phyloP scores from a whole-genome alignment of 2,888 invertebrate species.

The Eupelmus urozonus region DNA sequence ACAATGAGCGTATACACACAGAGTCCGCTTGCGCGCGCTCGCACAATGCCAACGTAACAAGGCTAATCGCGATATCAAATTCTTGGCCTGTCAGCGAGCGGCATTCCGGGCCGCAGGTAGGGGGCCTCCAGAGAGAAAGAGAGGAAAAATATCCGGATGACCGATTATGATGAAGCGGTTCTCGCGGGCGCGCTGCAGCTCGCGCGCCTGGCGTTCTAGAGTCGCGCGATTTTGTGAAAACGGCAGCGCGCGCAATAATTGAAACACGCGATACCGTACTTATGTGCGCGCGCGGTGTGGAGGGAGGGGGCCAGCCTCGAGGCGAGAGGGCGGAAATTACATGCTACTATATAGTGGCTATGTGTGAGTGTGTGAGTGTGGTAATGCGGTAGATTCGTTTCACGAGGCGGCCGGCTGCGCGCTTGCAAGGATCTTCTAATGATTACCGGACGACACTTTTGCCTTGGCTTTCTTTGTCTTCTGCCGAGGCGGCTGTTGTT shows the following conservation, averaged over 20 bases:
- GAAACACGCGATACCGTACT: slow-evolving; percentile 76
- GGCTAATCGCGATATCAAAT: slow-evolving; percentile 77
- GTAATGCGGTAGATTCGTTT: background rate
- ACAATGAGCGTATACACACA: slow-evolving; percentile 60
- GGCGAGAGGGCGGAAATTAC: slow-evolving; percentile 44
- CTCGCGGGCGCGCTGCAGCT: slow-evolving; percentile 38
- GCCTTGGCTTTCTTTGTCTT: background rate
- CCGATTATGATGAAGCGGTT: slow-evolving; percentile 78
- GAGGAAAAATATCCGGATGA: slow-evolving; percentile 72
- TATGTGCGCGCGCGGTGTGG: slow-evolving; percentile 57
- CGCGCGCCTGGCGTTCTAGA: too few species aligned
- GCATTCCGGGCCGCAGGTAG: slow-evolving; percentile 67
- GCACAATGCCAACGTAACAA: slow-evolving; percentile 49
- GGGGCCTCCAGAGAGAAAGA: slow-evolving; percentile 6
- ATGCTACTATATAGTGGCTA: background rate
- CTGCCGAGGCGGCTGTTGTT: too few species aligned
- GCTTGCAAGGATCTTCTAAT: background rate
- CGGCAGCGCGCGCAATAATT: slow-evolving; percentile 68
- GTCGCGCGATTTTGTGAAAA: too few species aligned
- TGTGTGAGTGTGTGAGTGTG: background rate
- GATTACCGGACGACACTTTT: background rate
- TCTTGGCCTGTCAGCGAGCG: slow-evolving; percentile 76
- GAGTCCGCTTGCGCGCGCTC: slow-evolving; percentile 26
- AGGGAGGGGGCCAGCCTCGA: background rate
- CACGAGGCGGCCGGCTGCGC: background rate